phyloP scores from a whole-genome alignment of 2,888 invertebrate genomes.

The Sinodicranocentrus sp. region DNA sequence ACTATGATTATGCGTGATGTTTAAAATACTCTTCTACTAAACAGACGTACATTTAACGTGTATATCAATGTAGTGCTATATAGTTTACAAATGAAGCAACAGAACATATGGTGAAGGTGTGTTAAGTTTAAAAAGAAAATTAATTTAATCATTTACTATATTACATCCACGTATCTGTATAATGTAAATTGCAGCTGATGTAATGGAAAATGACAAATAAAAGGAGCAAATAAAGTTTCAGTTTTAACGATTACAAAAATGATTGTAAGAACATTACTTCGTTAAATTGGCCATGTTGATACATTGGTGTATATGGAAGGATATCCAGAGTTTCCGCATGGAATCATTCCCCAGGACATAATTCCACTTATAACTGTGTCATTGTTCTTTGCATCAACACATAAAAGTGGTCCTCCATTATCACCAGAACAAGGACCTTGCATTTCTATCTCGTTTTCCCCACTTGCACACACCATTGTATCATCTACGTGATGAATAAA shows the following conservation, averaged over 20 bases:
- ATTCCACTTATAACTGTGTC: conserved; percentile 78
- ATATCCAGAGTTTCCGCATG: conserved; percentile 43
- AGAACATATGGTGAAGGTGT: background rate
- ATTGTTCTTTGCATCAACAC: conserved; percentile 14
- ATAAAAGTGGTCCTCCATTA: conserved; percentile 79
- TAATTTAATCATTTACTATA: conserved; percentile 14
- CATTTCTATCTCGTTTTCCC: background rate
- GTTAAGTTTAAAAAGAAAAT: background rate
- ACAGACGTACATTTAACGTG: too few species aligned
- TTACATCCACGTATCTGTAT: too few species aligned
- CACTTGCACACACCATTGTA: conserved; percentile 71
- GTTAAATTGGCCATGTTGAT: background rate
- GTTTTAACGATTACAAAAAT: background rate
- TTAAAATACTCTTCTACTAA: too few species aligned
- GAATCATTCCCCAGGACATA: conserved; percentile 78
- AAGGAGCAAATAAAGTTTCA: conserved; percentile 9
- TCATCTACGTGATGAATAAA: conserved; percentile 50
- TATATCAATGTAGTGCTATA: too few species aligned
- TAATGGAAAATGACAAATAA: conserved; percentile 4
- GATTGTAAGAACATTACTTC: too few species aligned
- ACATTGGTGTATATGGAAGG: conserved; percentile 56
- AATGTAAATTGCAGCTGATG: conserved; percentile 13
- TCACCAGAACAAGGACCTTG: conserved; percentile 78
- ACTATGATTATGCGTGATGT: too few species aligned
- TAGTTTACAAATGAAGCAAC: too few species aligned